Evolutionary conservation across 2,113 vertebrate genomes (phyloP).

Genomic region (Hyaena hyaena): DNA sequence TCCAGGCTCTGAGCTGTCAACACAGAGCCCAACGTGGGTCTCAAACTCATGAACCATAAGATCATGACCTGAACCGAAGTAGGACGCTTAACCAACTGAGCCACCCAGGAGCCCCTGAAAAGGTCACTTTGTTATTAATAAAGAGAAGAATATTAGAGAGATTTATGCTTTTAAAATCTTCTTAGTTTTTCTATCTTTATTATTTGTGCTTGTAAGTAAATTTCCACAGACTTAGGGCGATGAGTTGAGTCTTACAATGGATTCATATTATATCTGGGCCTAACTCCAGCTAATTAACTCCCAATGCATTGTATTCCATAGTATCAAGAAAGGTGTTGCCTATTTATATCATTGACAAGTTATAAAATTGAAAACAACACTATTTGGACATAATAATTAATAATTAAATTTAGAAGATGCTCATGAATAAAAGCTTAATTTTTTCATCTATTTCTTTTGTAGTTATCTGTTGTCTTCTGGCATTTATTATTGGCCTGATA

Average conservation of each 20-base stretch:
- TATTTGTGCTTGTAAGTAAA: not conserved
- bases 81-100: too few relatives aligned
- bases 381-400: conserved; percentile 16
- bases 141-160: not conserved
- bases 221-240: not conserved
- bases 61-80: too few relatives aligned
- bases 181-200: not conserved
- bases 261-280: not conserved
- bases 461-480: conserved; percentile 94
- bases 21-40: too few relatives aligned
- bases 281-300: not conserved
- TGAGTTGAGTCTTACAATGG: not conserved
- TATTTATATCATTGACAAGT: not conserved
- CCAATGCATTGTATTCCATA: not conserved
- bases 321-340: not conserved
- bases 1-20: too few relatives aligned
- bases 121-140: not conserved
- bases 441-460: conserved; percentile 75
- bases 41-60: too few relatives aligned
- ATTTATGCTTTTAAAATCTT: conserved; percentile 7
- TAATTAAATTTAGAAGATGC: not conserved
- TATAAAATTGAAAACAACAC: not conserved
- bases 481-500: conserved; percentile 94
- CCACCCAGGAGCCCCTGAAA: too few relatives aligned
- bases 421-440: not conserved